Evolutionary conservation across 1,140 invertebrate genomes (phyloP).

Genomic region (Ladona fulva): DNA sequence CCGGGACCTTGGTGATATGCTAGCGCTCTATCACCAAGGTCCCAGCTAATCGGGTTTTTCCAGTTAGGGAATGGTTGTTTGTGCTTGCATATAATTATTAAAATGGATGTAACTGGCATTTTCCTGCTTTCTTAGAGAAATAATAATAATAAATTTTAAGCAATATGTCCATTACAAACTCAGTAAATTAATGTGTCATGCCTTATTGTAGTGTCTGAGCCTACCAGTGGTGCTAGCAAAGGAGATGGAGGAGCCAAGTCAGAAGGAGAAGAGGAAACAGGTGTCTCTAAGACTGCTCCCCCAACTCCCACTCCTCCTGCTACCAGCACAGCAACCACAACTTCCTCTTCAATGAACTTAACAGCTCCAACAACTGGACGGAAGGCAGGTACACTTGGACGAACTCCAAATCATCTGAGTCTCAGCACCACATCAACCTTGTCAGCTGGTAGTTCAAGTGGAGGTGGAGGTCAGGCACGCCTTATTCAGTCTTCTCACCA

Average conservation of each 20-base stretch:
- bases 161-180: too few relatives aligned
- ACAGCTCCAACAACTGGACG: background rate
- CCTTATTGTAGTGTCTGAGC: background rate
- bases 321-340: background rate
- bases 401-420: slow-evolving; percentile 85
- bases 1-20: too few relatives aligned
- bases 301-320: slow-evolving; percentile 24
- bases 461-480: slow-evolving; percentile 85
- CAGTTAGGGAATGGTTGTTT: too few relatives aligned
- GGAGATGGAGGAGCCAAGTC: slow-evolving; percentile 67
- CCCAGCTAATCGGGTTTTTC: too few relatives aligned
- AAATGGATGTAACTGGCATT: too few relatives aligned
- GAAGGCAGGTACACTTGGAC: slow-evolving; percentile 45
- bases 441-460: slow-evolving; percentile 86
- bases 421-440: slow-evolving; percentile 86
- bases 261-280: slow-evolving; percentile 77
- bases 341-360: background rate
- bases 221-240: background rate
- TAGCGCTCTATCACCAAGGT: too few relatives aligned
- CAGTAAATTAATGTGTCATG: background rate
- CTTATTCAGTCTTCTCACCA: slow-evolving; percentile 89
- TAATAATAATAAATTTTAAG: too few relatives aligned
- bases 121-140: too few relatives aligned
- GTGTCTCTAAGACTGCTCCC: slow-evolving; percentile 49
- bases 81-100: too few relatives aligned